Base-by-base conservation (phyloP, 1,140 invertebrate genomes). In the Atta colombica region DNA sequence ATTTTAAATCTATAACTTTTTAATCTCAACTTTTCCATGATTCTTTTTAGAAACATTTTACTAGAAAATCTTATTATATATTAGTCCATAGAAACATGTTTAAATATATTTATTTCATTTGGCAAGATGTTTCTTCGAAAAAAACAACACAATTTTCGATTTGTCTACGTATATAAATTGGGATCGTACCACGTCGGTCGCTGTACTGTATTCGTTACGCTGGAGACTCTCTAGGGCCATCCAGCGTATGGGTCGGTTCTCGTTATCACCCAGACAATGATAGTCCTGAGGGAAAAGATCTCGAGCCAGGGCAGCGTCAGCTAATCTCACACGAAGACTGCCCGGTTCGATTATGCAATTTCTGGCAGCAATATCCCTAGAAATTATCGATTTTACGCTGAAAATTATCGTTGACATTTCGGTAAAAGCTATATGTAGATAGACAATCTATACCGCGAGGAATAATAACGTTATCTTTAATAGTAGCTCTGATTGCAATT, bases 271-370 rank as follows among this genome's bases (percentile, higher is more conserved):
- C 53, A 99, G 96, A 94, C 98, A 99, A 94, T 99, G 98, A 95
- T 99, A 99, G 94, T 99, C 99, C 88, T 97, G 97, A 7, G 99
- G 98, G 94, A 99, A 99, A 60, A 99, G 95, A 95, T 99, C 99
- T 35, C 98, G 96, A 0, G 98, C 97, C 69, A 99, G 94, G 35
- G 98, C 98, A 91, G 97, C 98, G 95, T 99, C 99, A 60, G 98
- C 97, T 87, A 99, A 96, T 95, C 98, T 97, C 60, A 99, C 97
- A 93, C 97, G 97, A 85, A 99, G 96, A 75, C 91, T 94, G 71
- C 92, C 90, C 14, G 94, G 93, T 89, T 97, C 97, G 97, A 97
- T 98, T 97, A 98, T 96, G 95, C 98, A 99, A 95, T 99, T 99
- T 92, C 98, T 97, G 21, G 98, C 97, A 14, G 98, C 98, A 66